Conservation (phyloP, 2,113 vertebrate species). For the Telmatochromis sp. region DNA sequence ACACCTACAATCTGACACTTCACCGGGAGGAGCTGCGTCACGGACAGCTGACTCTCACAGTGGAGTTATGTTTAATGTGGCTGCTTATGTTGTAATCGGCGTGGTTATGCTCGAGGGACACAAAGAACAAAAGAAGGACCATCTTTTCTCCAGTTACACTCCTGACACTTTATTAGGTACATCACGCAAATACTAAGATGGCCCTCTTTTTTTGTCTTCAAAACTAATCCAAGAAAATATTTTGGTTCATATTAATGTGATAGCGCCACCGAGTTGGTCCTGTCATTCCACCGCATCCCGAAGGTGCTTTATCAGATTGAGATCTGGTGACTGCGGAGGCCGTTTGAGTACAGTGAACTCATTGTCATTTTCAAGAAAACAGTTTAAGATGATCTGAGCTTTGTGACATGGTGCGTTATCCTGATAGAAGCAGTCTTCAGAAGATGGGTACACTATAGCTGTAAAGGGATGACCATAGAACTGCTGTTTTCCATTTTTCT, state of each 20-base stretch:
- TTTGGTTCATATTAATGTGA: neutral
- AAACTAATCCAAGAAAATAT: neutral
- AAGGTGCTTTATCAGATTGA: neutral
- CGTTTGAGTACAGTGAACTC: neutral
- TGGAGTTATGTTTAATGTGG: neutral
- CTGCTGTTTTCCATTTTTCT: neutral
- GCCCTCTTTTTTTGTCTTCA: neutral
- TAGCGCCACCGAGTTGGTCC: neutral
- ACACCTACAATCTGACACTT: neutral
- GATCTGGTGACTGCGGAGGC: neutral
- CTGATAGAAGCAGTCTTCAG: neutral
- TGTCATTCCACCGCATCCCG: neutral
- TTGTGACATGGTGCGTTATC: neutral
- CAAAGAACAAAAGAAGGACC: neutral
- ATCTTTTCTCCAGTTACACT: neutral
- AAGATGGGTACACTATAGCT: neutral
- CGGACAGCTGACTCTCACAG: slow-evolving; percentile 22
- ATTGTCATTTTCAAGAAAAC: neutral
- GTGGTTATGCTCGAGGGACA: neutral
- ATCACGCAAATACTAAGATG: neutral
- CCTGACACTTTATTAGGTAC: neutral
- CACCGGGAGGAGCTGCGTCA: slow-evolving; percentile 19
- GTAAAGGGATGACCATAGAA: neutral
- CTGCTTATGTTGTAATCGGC: neutral
- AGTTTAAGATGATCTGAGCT: neutral